Evolutionary conservation across 2,113 vertebrate species (phyloP), one percentile per base, ranked within the genome.

Genomic region (Eleginops maclovinus): DNA sequence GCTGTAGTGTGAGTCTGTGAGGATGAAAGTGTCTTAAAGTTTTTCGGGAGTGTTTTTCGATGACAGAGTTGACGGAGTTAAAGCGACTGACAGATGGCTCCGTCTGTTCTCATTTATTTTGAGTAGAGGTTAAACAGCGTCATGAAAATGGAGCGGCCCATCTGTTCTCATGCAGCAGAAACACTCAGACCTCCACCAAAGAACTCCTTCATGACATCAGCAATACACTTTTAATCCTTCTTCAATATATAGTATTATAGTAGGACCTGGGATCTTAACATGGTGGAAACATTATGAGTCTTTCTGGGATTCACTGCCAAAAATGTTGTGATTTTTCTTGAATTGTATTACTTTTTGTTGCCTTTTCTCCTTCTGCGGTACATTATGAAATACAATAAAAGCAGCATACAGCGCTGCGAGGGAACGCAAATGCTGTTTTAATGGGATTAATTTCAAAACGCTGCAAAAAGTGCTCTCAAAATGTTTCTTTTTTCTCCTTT

Each of bases 401-500:
- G 75, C 60, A 24, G 40, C 60, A 44, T 76, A 72, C 66, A 82
- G 63, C 84, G 71, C 75, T 84, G 77, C 77, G 85, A 84, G 85
- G 84, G 84, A 81, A 90, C 91, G 87, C 82, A 89, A 94, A 88
- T 79, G 82, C 65, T 76, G 83, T 84, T 92, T 86, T 91, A 93
- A 94, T 87, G 82, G 87, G 90, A 92, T 93, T 89, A 91, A 89
- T 92, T 85, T 77, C n/a, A 81, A 87, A 75, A 70, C 3, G 17
- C 9, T 0, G 16, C 51, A 63, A 12, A 70, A 50, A 82, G 74
- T 26, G 28, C 74, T 82, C 75, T 19, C 11, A 9, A 77, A 60
- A 47, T 66, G 75, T 46, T 3, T 26, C 26, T 24, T n/a, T 14
- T 12, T 54, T 31, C 56, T 72, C 21, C 43, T 54, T 21, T 77